Evolutionary conservation across 2,888 invertebrate genomes (phyloP).

Genomic region (Torymus tubicola): DNA sequence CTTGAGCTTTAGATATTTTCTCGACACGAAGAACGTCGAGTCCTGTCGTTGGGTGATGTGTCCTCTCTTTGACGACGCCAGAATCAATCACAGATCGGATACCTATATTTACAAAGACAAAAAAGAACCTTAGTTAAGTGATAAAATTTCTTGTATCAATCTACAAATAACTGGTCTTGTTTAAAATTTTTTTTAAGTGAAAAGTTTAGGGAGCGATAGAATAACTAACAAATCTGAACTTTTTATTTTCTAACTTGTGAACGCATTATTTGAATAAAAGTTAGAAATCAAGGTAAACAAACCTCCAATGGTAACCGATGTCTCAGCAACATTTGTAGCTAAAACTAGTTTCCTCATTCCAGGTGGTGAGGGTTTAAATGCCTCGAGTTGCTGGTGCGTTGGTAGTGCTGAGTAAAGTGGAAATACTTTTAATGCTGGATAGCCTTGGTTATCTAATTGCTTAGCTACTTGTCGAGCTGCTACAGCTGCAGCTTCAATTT

Average conservation of each 20-base stretch:
- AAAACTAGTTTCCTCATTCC: constrained; percentile 93
- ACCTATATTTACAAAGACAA: constrained; percentile 74
- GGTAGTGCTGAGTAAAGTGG: constrained; percentile 96
- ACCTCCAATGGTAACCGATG: constrained; percentile 95
- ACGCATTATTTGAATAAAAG: constrained; percentile 12
- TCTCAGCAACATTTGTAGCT: constrained; percentile 98
- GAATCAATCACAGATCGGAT: constrained; percentile 94
- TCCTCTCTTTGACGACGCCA: constrained; percentile 92
- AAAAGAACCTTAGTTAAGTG: no score
- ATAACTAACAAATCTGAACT: no score
- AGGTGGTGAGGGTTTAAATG: constrained; percentile 85
- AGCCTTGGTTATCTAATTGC: constrained; percentile 80
- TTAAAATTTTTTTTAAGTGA: no score
- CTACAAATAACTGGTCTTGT: no score
- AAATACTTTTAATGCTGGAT: constrained; percentile 85
- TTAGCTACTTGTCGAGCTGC: constrained; percentile 86
- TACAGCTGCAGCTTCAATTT: constrained; percentile 91
- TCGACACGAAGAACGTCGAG: constrained; percentile 90
- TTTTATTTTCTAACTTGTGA: no score
- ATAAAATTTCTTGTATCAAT: no score
- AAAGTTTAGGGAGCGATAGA: no score
- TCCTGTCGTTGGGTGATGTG: constrained; percentile 88
- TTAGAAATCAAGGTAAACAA: constrained; percentile 25
- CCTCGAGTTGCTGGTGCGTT: constrained; percentile 90
- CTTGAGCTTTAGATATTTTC: constrained; percentile 92